These are phyloP conservation scores for Babyrousa celebensis DNA, from an alignment of 2,797 vertebrate genomes.

Conservation along the genomic window DNA sequence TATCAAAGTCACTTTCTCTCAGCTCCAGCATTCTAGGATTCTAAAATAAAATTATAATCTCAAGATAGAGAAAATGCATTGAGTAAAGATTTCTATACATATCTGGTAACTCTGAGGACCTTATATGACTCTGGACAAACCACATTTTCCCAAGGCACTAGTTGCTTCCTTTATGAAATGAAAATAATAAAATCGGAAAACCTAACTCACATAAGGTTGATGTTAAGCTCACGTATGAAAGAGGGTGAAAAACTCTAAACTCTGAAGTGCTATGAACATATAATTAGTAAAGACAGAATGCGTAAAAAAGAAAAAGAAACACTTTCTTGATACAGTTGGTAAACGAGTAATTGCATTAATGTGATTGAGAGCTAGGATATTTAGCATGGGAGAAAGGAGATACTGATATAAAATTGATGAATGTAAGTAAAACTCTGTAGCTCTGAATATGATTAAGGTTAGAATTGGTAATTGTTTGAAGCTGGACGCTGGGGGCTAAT, in stretches of 20 bases:
- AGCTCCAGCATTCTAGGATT: conserved; percentile 18
- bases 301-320: conserved; percentile 36
- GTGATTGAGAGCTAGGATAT: conserved; percentile 44
- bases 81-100: conserved; percentile 58
- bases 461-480: conserved; percentile 43
- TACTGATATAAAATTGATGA: conserved; percentile 37
- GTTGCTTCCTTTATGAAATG: conserved; percentile 52
- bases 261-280: conserved; percentile 13
- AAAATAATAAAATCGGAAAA: conserved; percentile 34
- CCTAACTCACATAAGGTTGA: background rate
- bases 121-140: conserved; percentile 27
- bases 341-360: conserved; percentile 6
- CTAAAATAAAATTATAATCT: conserved; percentile 33
- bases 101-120: conserved; percentile 16
- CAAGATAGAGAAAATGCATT: conserved; percentile 41
- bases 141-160: background rate
- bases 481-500: background rate
- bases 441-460: conserved; percentile 56
- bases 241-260: conserved; percentile 6
- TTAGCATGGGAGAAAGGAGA: conserved; percentile 31
- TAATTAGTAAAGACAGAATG: conserved; percentile 17
- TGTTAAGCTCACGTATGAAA: background rate
- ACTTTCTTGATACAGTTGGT: conserved; percentile 12
- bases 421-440: conserved; percentile 29
- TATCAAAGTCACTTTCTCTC: conserved; percentile 51